Base-by-base conservation (phyloP, 2,888 invertebrate species). In the Blera fallax region DNA sequence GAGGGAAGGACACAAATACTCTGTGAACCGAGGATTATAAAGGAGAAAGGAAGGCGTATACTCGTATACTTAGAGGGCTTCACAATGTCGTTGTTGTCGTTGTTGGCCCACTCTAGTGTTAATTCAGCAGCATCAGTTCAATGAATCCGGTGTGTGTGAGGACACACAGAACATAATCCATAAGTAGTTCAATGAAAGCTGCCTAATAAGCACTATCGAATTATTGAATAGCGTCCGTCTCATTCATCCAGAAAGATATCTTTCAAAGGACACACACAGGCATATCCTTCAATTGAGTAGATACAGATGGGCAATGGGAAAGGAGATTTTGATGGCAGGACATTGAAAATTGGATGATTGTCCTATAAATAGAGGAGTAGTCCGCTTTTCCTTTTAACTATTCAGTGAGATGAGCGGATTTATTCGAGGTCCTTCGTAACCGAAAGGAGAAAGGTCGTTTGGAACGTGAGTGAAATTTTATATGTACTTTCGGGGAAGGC, bases 201-300 rank as follows among this genome's bases (percentile, higher is more conserved):
- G 62, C 69, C 45, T 78, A 78, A 78, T 78, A 70, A 50, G 78
- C 69, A 78, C 78, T 70, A 70, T 70, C 78, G 60, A 62, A 24
- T 70, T 60, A 77, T 77, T 77, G 77, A 77, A 50, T 43, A 50
- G 56, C 14, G 18, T 74, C 11, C 40, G 11, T 54, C 16, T 14
- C 43, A 65, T 32, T 56, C 64, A 65, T 32, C 65, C 56, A 58
- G 69, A 77, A 77, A 43, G 58, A 77, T 58, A 67, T 69, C 50
- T 29, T 27, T 54, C 69, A 78, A 45, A 69, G 64, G 54, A 69
- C 58, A n/a, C 3, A 45, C 16, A 6, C 11, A 32, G 18, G 7
- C 16, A 32, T 18, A 14, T 37, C 3, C 14, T 21, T 24, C n/a
- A 14, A 2, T 3, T 1, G 5, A n/a, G n/a, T 37, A 18, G 27